Evolutionary conservation across 2,888 invertebrate genomes (phyloP), one percentile per base, ranked within the genome.

Genomic region (Macrosoma leucophasiata): DNA sequence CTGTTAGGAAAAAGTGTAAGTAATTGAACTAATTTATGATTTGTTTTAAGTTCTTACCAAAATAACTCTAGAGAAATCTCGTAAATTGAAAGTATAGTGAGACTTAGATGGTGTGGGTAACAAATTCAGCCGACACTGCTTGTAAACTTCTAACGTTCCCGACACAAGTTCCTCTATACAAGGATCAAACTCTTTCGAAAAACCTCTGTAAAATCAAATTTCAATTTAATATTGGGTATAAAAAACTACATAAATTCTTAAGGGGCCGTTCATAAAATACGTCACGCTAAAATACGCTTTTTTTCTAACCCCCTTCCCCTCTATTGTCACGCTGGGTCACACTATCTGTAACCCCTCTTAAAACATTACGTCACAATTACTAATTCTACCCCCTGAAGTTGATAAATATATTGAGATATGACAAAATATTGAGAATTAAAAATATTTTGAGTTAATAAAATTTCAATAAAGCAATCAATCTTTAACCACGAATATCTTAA

Each of bases 61-160:
- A 55, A 98, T 93, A 7, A 98, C 97, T 58, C 96, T 87, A 1
- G 96, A 93, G 69, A 97, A 97, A 69, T 98, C 97, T 49, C 97
- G 87, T 48, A 98, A 85, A 75, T 97, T 97, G 73, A 98, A 98
- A 4, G 96, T 88, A 66, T 98, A 97, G 73, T 97, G 97, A 1
- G 94, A 95, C 65, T 97, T 97, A 0, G 93, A 87, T 0, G 97
- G 97, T 0, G 96, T 97, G 0, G 97, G 97, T 27, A 97, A 74
- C 36, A 98, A 86, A 71, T 91, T 91, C n/a, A 85, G 55, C 30
- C 92, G 88, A 33, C 96, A 94, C 52, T 90, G 85, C 62, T 95
- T 94, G 67, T 96, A 97, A 3, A 97, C 89, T 42, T 91, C 90
- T 52, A 98, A 79, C 0, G 97, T 97, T 0, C 94, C 96, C 29